Evolutionary conservation across 1,140 invertebrate species (phyloP), one percentile per base, ranked within the genome.

Genomic region (Lasaia peninsularis): DNA sequence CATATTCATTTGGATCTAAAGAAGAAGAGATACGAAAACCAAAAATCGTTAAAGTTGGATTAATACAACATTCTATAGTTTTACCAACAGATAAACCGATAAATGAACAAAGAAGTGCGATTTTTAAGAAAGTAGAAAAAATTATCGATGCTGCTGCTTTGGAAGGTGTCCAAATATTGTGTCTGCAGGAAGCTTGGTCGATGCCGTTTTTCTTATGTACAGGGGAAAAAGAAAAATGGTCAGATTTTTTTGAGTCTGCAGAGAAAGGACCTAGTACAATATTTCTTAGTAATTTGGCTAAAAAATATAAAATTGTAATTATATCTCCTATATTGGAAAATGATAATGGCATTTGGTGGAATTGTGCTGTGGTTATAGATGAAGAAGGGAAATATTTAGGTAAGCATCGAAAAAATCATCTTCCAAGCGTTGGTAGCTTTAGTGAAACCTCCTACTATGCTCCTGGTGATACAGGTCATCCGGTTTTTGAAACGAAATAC

Each of bases 191-290:
- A 91, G 94, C 97, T 11, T 99, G 98, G 98, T 93, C 97, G 96
- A 99, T 99, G 98, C 98, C 98, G 1, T 99, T 99, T 91, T 97
- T 96, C 5, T 98, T 99, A 71, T 99, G 98, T 79, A 99, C 98
- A 0, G 89, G 97, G 40, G 98, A 99, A 89, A 98, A 97, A 81
- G 91, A 94, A 65, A 97, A 97, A 1, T 99, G 98, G 98, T 94
- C 93, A 69, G 96, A 99, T 83, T 98, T 99, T 86, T 97, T 97
- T 0, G 98, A 99, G 88, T 93, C 94, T 56, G 96, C 96, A n/a
- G 92, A 95, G 76, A 88, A 91, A 70, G 98, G 98, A 0, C 95
- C 96, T 0, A 96, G 96, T 0, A 97, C 95, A 4, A 90, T 91
- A 67, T 94, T 99, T 65, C 80, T 99, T 1, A 91, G 93, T 73